Conservation (phyloP, 2,888 invertebrate species). For the Phania funesta region DNA sequence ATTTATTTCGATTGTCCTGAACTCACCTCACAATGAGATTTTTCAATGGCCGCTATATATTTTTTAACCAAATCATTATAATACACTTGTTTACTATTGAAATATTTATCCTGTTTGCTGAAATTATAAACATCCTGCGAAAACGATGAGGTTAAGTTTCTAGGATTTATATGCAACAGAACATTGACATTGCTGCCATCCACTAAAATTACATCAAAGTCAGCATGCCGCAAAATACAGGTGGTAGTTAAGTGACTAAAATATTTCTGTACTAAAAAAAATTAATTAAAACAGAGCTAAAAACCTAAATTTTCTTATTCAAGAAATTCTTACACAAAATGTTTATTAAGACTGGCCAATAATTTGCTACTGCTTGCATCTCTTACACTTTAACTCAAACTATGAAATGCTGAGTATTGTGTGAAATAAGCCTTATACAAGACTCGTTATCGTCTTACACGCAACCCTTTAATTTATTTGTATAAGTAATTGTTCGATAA, state of each 20-base stretch:
- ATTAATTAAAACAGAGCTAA: neutral
- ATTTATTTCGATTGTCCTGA: neutral
- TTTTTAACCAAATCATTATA: constrained; percentile 60
- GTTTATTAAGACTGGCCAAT: constrained; percentile 66
- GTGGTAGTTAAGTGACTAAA: constrained; percentile 61
- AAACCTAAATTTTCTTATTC: too few relatives aligned
- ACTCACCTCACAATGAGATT: constrained; percentile 67
- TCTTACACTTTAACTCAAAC: neutral
- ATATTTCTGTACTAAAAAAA: constrained; percentile 64
- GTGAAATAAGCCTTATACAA: too few relatives aligned
- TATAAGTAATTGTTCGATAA: neutral
- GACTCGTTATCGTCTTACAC: too few relatives aligned
- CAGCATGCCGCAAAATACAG: constrained; percentile 64
- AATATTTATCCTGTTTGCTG: constrained; percentile 31
- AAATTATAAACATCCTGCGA: constrained; percentile 63
- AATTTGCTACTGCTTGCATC: constrained; percentile 41
- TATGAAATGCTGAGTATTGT: too few relatives aligned
- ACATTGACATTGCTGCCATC: constrained; percentile 30
- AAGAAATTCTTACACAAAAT: constrained; percentile 66
- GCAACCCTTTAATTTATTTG: neutral
- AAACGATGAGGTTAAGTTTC: constrained; percentile 44
- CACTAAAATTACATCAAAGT: constrained; percentile 48
- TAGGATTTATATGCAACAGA: constrained; percentile 56
- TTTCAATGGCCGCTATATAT: constrained; percentile 61
- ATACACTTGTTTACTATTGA: constrained; percentile 16